These are phyloP conservation scores for Sinocyclocheilus anshuiensis DNA, from an alignment of 2,113 vertebrate species.

Conservation along the genomic window DNA sequence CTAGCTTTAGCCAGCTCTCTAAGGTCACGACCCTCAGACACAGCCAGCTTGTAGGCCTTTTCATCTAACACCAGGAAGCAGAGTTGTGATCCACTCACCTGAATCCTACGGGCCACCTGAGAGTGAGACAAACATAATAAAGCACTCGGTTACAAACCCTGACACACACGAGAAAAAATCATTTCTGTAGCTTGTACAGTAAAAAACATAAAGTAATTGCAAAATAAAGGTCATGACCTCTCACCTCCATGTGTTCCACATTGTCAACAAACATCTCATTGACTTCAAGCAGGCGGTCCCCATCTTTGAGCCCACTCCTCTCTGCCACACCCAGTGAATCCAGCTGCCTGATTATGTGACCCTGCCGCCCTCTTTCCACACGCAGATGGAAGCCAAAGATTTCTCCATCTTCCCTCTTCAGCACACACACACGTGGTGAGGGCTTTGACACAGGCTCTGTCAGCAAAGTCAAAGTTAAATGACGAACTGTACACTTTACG, in stretches of 20 bases:
- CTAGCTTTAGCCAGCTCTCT: slow-evolving; percentile 56
- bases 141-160: not conserved
- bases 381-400: slow-evolving; percentile 83
- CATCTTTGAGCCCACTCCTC: slow-evolving; percentile 79
- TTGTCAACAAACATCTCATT: slow-evolving; percentile 78
- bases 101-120: slow-evolving; percentile 85
- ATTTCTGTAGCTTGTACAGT: not conserved
- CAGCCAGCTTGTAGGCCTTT: slow-evolving; percentile 65
- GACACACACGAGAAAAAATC: not conserved
- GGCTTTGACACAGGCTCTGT: slow-evolving; percentile 46
- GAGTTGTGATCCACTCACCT: slow-evolving; percentile 80
- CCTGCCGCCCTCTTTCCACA: slow-evolving; percentile 66
- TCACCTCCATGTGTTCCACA: slow-evolving; percentile 77
- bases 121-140: not conserved
- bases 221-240: slow-evolving; percentile 22
- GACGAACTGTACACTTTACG: not conserved
- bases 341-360: slow-evolving; percentile 81
- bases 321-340: slow-evolving; percentile 74
- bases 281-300: slow-evolving; percentile 87
- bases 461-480: slow-evolving; percentile 2
- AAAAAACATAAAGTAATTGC: not conserved
- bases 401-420: slow-evolving; percentile 74
- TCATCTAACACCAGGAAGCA: slow-evolving; percentile 78
- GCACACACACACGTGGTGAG: slow-evolving; percentile 79
- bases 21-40: slow-evolving; percentile 63